Evolutionary conservation across 2,888 invertebrate genomes (phyloP), one percentile per base, ranked within the genome.

Genomic region (Machimus rusticus): DNA sequence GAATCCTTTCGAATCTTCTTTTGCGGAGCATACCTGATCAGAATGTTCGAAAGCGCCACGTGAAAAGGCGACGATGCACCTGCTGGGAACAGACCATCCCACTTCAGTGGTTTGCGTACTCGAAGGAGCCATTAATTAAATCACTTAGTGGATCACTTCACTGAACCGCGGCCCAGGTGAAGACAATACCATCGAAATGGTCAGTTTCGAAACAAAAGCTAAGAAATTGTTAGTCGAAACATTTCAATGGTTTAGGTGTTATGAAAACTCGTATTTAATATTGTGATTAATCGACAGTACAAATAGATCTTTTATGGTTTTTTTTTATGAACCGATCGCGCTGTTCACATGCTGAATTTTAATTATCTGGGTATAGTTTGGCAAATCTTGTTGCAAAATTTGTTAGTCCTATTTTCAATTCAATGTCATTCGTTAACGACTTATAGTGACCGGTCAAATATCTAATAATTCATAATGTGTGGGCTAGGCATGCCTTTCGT

Each of bases 1-100:
- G 84, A 84, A 84, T 84, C 84, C 84, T 84, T 84, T 84, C 84
- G 43, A 74, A 66, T 84, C 74, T 66, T 79, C 79, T 79, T 31
- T 79, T 51, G 28, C 79, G 31, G 23, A 28, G 46, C 51, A 51
- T 28, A 31, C 39, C 14, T 14, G 43, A n/a, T 39, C 37, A 76
- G 76, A 76, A 76, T 76, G 23, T 12, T 8, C 14, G 79, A 51
- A 79, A 51, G 79, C 31, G 5, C 19, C 31, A 28, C 46, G 51
- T 46, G 51, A 46, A 46, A 28, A 79, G 28, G 43, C 51, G 23
- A 23, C 14, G 12, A 28, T 46, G 51, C 28, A 37, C 34, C 19
- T 77, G 34, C 16, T 76, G 39, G 43, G 39, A 78, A 23, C 19
- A 12, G 43, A 66, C 23, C 43, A 78, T 39, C 23, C 78, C 78